A percentile compares a stretch with the other conserved stretches of the same genome.
These are phyloP conservation scores for Alces alces DNA, from an alignment of 2,113 vertebrate species.

Conservation along the genomic window DNA sequence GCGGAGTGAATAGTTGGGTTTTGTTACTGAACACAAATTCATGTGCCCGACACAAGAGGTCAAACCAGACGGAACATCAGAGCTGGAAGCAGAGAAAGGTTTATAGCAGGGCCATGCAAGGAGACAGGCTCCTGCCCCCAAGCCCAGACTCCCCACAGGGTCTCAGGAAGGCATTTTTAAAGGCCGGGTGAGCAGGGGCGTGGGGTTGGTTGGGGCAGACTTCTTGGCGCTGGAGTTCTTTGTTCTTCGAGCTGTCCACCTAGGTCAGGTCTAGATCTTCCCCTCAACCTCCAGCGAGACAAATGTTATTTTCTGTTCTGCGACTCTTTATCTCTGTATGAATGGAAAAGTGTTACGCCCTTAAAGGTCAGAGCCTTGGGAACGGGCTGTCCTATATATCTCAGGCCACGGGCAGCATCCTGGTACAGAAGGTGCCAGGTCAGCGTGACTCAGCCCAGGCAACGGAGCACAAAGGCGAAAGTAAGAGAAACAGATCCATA, in stretches of 20 bases:
- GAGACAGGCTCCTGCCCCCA: neutral
- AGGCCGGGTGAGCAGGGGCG: neutral
- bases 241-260: neutral
- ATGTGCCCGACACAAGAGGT: neutral
- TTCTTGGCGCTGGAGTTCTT: neutral
- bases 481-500: accelerated
- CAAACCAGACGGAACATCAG: neutral
- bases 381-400: neutral
- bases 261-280: neutral
- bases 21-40: neutral
- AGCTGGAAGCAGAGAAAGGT: neutral
- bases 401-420: neutral
- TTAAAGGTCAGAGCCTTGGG: neutral
- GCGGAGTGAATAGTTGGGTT: neutral
- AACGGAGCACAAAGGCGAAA: neutral
- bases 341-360: neutral
- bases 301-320: neutral
- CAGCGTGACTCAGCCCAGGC: neutral
- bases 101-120: neutral
- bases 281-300: neutral
- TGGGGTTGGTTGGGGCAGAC: neutral
- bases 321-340: neutral
- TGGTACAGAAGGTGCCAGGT: neutral
- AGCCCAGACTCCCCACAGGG: neutral
- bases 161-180: neutral